Percentiles rank a stretch among this genome's conserved stretches.
Evolutionary conservation across 1,140 invertebrate genomes (phyloP).

Genomic region (Schmidtea mediterranea): DNA sequence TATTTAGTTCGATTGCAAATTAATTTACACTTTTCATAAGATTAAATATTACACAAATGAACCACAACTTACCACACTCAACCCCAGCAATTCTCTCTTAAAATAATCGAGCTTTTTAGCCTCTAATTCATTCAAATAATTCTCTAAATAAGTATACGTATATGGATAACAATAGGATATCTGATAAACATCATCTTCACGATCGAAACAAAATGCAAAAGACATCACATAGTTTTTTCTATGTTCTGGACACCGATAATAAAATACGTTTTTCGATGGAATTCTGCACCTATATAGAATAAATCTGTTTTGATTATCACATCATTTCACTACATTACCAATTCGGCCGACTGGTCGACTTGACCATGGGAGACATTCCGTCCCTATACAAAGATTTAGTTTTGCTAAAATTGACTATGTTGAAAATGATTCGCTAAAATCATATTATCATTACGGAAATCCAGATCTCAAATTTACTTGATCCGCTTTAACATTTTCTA

Average conservation of each 20-base stretch:
- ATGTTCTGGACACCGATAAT: constrained; percentile 63
- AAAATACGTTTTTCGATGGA: constrained; percentile 59
- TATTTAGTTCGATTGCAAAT: no score
- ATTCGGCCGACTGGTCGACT: constrained; percentile 57
- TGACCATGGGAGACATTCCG: constrained; percentile 71
- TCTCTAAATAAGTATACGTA: constrained; percentile 60
- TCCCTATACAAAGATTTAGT: constrained; percentile 55
- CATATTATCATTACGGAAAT: constrained; percentile 1
- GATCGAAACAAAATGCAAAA: constrained; percentile 71
- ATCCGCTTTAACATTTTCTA: constrained; percentile 71
- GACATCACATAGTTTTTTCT: constrained; percentile 69
- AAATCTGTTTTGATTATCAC: not conserved
- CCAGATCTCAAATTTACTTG: constrained; percentile 34
- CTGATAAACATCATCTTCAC: constrained; percentile 64
- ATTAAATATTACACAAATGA: no score
- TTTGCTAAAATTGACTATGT: constrained; percentile 84
- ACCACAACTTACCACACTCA: constrained; percentile 35
- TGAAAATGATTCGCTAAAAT: constrained; percentile 68
- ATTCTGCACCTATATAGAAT: constrained; percentile 42
- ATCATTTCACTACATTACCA: constrained; percentile 37
- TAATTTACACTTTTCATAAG: no score
- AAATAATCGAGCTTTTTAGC: constrained; percentile 34
- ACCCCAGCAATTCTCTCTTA: constrained; percentile 40
- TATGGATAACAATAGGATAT: constrained; percentile 74
- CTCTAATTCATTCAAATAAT: constrained; percentile 49